Conservation (phyloP, 1,140 invertebrate species). For the Propsilocerus akamusi region DNA sequence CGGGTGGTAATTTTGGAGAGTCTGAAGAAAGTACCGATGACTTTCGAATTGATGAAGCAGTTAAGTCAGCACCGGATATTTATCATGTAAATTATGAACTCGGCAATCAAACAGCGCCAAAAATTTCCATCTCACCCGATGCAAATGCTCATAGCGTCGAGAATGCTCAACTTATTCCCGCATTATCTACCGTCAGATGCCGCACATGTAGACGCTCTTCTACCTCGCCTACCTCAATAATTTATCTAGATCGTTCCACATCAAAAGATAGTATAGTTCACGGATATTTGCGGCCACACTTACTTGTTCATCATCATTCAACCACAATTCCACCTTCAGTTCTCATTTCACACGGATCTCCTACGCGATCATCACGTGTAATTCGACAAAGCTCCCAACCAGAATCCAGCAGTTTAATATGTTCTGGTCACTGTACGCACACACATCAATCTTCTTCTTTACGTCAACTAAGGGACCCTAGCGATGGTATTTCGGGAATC, state of each 20-base stretch:
- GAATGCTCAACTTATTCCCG: neutral
- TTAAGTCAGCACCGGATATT: neutral
- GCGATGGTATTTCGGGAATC: conserved; percentile 84
- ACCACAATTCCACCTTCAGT: conserved; percentile 2
- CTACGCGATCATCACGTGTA: conserved; percentile 44
- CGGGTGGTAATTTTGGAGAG: conserved; percentile 30
- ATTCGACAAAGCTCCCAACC: conserved; percentile 83
- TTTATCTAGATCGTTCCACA: neutral
- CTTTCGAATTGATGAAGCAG: neutral
- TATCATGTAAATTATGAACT: no score
- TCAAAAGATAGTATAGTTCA: neutral
- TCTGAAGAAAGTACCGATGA: conserved; percentile 38
- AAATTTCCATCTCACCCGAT: neutral
- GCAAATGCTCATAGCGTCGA: neutral
- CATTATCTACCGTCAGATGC: neutral
- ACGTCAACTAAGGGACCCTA: conserved; percentile 60
- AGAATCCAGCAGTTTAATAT: conserved; percentile 45
- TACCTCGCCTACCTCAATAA: neutral
- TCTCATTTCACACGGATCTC: conserved; percentile 23
- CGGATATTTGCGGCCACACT: neutral
- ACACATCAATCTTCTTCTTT: conserved; percentile 37
- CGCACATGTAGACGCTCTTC: neutral
- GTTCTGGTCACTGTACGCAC: conserved; percentile 35
- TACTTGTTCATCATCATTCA: conserved; percentile 11
- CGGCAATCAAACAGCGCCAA: no score